Conservation (phyloP, 2,113 vertebrate species). For the Herpetotheres cachinnans region DNA sequence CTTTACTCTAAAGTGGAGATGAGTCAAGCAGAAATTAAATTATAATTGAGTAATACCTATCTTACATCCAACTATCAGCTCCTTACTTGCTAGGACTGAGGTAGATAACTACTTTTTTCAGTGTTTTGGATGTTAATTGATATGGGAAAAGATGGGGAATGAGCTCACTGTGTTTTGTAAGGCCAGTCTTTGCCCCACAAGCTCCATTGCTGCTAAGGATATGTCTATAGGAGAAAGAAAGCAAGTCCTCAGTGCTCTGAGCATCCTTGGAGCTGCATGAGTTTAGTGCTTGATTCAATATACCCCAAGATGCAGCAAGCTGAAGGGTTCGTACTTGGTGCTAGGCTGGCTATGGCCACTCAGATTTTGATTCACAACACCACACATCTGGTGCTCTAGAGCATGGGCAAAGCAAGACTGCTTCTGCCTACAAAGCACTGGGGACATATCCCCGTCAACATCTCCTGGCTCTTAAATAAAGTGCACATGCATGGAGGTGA, state of each 20-base stretch:
- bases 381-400: neutral
- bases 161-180: neutral
- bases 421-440: neutral
- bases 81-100: neutral
- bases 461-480: neutral
- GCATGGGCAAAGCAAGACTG: neutral
- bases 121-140: neutral
- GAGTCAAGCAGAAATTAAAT: slow-evolving; percentile 26
- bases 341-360: neutral
- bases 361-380: neutral
- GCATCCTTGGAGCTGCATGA: neutral
- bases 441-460: neutral
- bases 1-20: neutral
- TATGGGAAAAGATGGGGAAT: neutral
- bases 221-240: neutral
- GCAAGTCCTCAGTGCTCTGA: neutral
- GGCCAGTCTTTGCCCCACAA: neutral
- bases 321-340: neutral
- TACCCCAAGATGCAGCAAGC: neutral
- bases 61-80: neutral
- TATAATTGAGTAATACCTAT: neutral
- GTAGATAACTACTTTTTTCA: neutral
- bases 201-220: neutral
- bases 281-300: neutral
- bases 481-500: rapidly evolving